A percentile compares a stretch with the other conserved stretches of the same genome.
Conservation (phyloP, 2,113 vertebrate species). For the Varanus salvator region DNA sequence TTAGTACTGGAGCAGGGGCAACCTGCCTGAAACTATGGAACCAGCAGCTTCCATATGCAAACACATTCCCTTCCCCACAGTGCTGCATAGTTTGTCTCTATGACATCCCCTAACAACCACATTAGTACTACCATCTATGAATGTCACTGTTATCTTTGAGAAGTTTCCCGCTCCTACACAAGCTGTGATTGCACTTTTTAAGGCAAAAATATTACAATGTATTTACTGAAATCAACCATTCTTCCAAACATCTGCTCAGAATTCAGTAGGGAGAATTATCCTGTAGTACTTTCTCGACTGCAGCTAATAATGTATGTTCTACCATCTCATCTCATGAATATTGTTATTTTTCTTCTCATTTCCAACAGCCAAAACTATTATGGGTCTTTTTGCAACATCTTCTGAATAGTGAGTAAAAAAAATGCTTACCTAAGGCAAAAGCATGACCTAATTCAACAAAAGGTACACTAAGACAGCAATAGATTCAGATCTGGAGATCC, state of each 20-base stretch:
- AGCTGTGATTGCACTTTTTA: not conserved
- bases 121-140: not conserved
- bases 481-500: not conserved
- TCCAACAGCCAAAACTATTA: slow-evolving; percentile 10
- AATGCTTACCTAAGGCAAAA: slow-evolving; percentile 26
- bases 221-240: slow-evolving; percentile 10
- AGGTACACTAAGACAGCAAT: not conserved
- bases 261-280: not conserved
- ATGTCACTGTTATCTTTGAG: not conserved
- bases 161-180: not conserved
- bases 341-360: not conserved
- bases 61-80: not conserved
- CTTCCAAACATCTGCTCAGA: slow-evolving; percentile 4
- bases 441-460: slow-evolving; percentile 8
- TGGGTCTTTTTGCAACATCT: slow-evolving; percentile 8
- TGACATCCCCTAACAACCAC: not conserved
- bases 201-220: slow-evolving; percentile 7
- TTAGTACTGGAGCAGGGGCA: not conserved
- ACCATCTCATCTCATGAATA: not conserved
- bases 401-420: not conserved
- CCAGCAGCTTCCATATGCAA: too few species aligned
- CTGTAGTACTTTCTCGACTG: not conserved
- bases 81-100: not conserved
- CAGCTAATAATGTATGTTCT: slow-evolving; percentile 4
- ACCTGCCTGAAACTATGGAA: not conserved